Conservation (phyloP, 2,888 invertebrate genomes). For the Phania funesta region DNA sequence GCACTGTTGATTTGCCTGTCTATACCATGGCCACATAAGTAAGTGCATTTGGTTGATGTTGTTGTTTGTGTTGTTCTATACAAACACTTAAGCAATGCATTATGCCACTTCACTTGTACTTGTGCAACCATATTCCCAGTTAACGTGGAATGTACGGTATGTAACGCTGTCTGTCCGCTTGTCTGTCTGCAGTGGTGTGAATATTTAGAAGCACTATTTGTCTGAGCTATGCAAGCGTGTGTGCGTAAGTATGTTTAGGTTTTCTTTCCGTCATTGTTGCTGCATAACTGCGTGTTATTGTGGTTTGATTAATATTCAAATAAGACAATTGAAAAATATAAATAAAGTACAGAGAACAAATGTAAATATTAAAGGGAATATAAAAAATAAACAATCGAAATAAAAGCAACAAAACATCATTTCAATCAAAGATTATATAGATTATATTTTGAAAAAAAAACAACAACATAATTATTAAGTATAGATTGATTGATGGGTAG, state of each 20-base stretch:
- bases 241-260: not conserved
- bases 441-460: not conserved
- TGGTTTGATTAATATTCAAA: conserved; percentile 62
- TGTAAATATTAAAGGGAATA: not conserved
- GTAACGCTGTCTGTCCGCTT: conserved; percentile 2
- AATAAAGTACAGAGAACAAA: conserved; percentile 1
- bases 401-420: not conserved
- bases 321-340: conserved; percentile 31
- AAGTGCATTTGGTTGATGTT: conserved; percentile 41
- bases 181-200: conserved; percentile 12
- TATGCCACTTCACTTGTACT: conserved; percentile 42
- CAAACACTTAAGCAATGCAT: conserved; percentile 46
- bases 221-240: not conserved
- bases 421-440: conserved; percentile 27
- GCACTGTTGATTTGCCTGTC: conserved; percentile 47
- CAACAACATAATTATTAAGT: not conserved
- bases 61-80: conserved; percentile 16
- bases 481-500: not conserved
- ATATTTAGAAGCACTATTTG: conserved; percentile 26
- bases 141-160: not conserved
- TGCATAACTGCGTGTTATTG: conserved; percentile 48
- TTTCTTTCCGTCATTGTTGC: conserved; percentile 3
- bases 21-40: conserved; percentile 63
- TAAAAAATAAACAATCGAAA: conserved; percentile 9
- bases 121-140: conserved; percentile 16